Base-by-base conservation (phyloP, 2,797 vertebrate genomes). In the Sitta carolinensis region DNA sequence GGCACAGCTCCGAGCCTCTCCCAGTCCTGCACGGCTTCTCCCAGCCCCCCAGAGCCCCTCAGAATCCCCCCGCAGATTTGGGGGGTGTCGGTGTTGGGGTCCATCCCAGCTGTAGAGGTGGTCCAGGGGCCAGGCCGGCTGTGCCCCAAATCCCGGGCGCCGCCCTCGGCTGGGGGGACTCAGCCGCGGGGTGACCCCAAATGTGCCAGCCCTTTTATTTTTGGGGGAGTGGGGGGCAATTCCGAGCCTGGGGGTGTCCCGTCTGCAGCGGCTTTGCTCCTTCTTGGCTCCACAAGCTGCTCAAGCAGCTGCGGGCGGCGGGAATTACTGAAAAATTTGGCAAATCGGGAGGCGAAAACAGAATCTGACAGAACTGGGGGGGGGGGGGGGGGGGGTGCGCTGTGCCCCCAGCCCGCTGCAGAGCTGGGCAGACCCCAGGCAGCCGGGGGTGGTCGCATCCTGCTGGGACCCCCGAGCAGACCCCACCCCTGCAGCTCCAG, bases 321-420 rank as follows among this genome's bases (percentile, higher is more conserved):
- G 43, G 92, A 48, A 76, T 59, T 36, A 21, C 50, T 61, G 13
- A 30, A 91, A 91, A 66, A 77, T 89, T 86, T 84, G 87, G 77
- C 64, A 61, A 86, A 32, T 47, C 16, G 80, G 34, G 51, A 69
- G 52, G 81, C 43, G 38, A 42, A 45, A 59, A 64, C 81, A 84
- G 75, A 64, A 91, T 64, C 47, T 32, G 69, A 40, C 77, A 26
- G 13, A 64, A 22, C 5, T 1, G 18, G 40, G 22, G 18, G n/a
- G 11, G 2, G 7, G 19, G 16, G 54, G 18, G 40, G 22, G 18
- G n/a, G 11, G 2, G 7, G 19, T 18, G 54, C 3, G 55, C 36
- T 42, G 50, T 19, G 52, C 16, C 54, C 68, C 26, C 59, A 6
- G 21, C 32, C 40, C 45, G 1, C 62, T 19, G 59, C 66, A 25